phyloP scores from a whole-genome alignment of 1,140 invertebrate species.

The Drosophila cardini region DNA sequence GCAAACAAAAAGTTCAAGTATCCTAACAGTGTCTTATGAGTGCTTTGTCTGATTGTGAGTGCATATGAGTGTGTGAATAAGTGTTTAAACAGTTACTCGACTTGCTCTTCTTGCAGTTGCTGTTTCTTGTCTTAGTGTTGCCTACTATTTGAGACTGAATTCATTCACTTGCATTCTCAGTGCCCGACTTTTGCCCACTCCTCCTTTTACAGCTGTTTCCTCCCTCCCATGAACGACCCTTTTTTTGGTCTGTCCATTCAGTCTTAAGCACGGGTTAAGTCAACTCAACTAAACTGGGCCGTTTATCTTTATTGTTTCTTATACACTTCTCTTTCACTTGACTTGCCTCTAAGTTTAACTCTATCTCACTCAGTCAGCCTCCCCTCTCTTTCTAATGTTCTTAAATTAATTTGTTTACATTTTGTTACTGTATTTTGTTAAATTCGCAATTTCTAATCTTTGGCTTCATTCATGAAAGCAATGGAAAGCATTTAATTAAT shows the following conservation, averaged over 20 bases:
- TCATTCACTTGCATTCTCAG: conserved; percentile 51
- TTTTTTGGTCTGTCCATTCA: neutral
- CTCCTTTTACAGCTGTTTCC: no score
- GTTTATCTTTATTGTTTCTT: conserved; percentile 42
- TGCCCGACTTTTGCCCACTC: neutral
- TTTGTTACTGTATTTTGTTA: neutral
- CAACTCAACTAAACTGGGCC: conserved; percentile 54
- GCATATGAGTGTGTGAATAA: conserved; percentile 43
- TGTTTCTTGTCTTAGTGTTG: conserved; percentile 3
- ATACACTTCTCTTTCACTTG: conserved; percentile 22
- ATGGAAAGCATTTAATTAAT: no score
- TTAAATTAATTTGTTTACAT: conserved; percentile 6
- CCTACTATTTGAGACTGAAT: conserved; percentile 6
- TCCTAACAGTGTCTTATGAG: conserved; percentile 58
- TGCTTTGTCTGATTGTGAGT: conserved; percentile 46
- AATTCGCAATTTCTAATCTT: no score
- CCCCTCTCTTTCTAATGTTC: neutral
- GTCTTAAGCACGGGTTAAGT: conserved; percentile 9
- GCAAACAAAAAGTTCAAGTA: conserved; percentile 65
- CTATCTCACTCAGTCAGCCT: neutral
- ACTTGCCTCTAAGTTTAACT: neutral
- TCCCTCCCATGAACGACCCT: no score
- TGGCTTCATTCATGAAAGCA: no score
- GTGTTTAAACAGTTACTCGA: conserved; percentile 47
- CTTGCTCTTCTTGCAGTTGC: conserved; percentile 13